Evolutionary conservation across 2,888 invertebrate genomes (phyloP).

Genomic region (Andrena haemorrhoa): DNA sequence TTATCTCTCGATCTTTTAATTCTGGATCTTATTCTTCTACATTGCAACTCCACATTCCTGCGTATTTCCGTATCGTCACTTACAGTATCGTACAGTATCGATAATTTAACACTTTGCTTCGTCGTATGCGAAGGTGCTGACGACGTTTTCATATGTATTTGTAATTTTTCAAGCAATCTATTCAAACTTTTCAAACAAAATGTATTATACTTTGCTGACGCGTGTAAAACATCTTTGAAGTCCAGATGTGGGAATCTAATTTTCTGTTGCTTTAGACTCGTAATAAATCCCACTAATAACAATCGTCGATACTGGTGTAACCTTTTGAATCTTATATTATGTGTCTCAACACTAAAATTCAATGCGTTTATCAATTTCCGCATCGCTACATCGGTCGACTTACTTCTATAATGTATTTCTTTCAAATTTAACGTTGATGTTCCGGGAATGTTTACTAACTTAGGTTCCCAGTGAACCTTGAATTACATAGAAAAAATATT

Average conservation of each 20-base stretch:
- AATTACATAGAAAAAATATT: not conserved
- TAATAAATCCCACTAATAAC: constrained; percentile 26
- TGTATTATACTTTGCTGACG: not conserved
- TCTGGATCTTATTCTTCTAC: no score
- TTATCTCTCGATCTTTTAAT: no score
- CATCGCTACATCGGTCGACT: constrained; percentile 3
- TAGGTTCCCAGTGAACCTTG: not conserved
- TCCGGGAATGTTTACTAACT: not conserved
- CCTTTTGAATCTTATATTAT: constrained; percentile 61
- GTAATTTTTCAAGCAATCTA: not conserved
- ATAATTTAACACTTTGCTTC: not conserved
- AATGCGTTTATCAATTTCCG: constrained; percentile 67
- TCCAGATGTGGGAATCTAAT: not conserved
- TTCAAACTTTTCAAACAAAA: not conserved
- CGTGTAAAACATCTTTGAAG: not conserved
- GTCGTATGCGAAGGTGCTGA: not conserved
- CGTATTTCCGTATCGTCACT: not conserved
- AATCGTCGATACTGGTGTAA: constrained; percentile 61
- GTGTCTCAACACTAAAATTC: constrained; percentile 64
- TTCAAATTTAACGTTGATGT: not conserved
- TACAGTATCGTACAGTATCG: not conserved
- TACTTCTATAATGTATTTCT: not conserved
- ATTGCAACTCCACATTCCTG: not conserved
- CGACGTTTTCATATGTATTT: not conserved
- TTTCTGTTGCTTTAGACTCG: not conserved